Percentiles rank a stretch among this genome's conserved stretches.
Conservation (phyloP, 1,140 invertebrate genomes). For the Diorhabda carinulata region DNA sequence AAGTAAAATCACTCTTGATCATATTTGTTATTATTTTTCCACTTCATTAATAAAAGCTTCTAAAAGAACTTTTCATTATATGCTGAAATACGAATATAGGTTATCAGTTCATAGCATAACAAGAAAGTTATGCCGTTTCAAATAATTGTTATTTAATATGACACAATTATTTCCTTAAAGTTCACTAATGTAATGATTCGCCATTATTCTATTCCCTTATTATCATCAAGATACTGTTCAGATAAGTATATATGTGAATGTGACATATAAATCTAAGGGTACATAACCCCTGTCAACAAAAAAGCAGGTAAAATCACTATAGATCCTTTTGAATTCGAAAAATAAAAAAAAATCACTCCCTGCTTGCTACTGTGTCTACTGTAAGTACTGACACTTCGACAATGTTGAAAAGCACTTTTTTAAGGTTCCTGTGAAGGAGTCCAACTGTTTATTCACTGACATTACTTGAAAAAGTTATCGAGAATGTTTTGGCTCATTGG, state of each 20-base stretch:
- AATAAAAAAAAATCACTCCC: slow-evolving; percentile 31
- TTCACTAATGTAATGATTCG: too few species aligned
- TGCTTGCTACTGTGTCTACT: slow-evolving; percentile 34
- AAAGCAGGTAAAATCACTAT: slow-evolving; percentile 39
- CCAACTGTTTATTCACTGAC: slow-evolving; percentile 19
- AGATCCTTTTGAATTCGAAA: slow-evolving; percentile 27
- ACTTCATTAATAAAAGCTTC: too few species aligned
- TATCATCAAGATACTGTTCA: background rate
- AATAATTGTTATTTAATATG: too few species aligned
- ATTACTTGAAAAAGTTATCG: background rate
- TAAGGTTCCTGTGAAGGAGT: slow-evolving; percentile 27
- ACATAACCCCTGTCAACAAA: slow-evolving; percentile 35
- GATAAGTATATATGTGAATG: slow-evolving; percentile 33
- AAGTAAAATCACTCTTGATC: too few species aligned
- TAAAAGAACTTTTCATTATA: too few species aligned
- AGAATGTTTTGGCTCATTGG: background rate
- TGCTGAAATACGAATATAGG: too few species aligned
- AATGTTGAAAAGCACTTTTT: slow-evolving; percentile 41
- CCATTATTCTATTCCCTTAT: background rate
- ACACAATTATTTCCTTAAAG: too few species aligned
- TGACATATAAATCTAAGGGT: slow-evolving; percentile 30
- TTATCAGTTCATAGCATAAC: too few species aligned
- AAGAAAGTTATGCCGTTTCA: too few species aligned
- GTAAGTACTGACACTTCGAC: slow-evolving; percentile 42
- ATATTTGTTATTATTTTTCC: too few species aligned